phyloP scores from a whole-genome alignment of 2,888 invertebrate genomes.

The Drosophila anceps region DNA sequence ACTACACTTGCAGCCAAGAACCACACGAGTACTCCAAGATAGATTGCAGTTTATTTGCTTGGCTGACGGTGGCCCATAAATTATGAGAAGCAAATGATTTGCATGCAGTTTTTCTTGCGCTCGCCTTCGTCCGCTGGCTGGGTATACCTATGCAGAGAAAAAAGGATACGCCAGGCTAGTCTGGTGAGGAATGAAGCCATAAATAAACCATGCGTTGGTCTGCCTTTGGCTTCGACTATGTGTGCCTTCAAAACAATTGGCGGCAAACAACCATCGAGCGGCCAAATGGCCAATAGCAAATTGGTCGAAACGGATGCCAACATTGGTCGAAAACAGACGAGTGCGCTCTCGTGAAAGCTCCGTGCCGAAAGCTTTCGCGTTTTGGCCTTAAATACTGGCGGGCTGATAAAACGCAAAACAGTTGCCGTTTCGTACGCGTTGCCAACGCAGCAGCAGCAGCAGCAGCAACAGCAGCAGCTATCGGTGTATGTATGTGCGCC shows the following conservation, averaged over 20 bases:
- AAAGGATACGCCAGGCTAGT: slow-evolving; percentile 6
- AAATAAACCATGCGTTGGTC: slow-evolving; percentile 34
- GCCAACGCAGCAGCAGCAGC: slow-evolving; percentile 42
- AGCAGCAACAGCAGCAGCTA: slow-evolving; percentile 41
- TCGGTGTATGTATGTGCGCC: slow-evolving; percentile 16
- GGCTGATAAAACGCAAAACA: slow-evolving; percentile 64
- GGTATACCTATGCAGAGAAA: slow-evolving; percentile 14
- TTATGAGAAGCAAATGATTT: slow-evolving; percentile 77
- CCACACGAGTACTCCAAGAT: slow-evolving; percentile 39
- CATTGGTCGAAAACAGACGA: slow-evolving; percentile 44
- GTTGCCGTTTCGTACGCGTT: slow-evolving; percentile 75
- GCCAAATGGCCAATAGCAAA: slow-evolving; percentile 57
- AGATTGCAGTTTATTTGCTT: slow-evolving; percentile 74
- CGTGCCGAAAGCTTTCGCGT: slow-evolving; percentile 53
- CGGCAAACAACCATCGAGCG: slow-evolving; percentile 45
- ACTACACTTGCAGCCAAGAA: slow-evolving; percentile 4
- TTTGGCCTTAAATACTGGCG: slow-evolving; percentile 60
- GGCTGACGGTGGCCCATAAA: slow-evolving; percentile 60
- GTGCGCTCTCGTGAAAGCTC: slow-evolving; percentile 56
- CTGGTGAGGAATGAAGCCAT: slow-evolving; percentile 21
- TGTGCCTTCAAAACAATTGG: slow-evolving; percentile 73
- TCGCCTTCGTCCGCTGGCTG: slow-evolving; percentile 30
- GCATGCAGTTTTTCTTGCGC: slow-evolving; percentile 68
- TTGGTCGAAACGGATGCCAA: slow-evolving; percentile 65
- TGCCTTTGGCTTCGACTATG: slow-evolving; percentile 49